Base-by-base conservation (phyloP, 2,113 vertebrate species). In the Thinocorus orbignyianus region DNA sequence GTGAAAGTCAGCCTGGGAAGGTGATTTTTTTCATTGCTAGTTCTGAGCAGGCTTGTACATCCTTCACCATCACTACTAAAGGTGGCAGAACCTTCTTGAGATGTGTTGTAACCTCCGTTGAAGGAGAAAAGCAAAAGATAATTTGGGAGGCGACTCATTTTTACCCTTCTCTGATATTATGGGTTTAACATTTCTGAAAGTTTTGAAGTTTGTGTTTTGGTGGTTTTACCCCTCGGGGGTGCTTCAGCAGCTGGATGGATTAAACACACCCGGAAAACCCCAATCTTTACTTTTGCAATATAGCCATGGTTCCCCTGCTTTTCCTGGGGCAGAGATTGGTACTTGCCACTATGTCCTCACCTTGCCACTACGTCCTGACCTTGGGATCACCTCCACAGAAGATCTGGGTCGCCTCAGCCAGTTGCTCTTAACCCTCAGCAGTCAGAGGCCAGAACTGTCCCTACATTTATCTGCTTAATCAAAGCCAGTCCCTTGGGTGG, bases 61-160 rank as follows among this genome's bases (percentile, higher is more conserved):
- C 46, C 72, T 72, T 77, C 11, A 4, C 54, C 18, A 35, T 25
- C 4, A 0, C 14, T 49, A 9, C n/a, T 49, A 31, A 58, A 44
- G 28, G 26, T 20, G 25, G 30, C 17, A 73, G 41, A 83, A 78
- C 7, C 17, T 35, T 9, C 17, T 51, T 48, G 39, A 91, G 88
- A 24, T n/a, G 11, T 0, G 1, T 7, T 61, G 14, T 65, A 44
- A 65, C 19, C 16, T 61, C 19, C 6, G 0, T 2, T 46, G 64
- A 66, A 58, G 19, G 25, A 65, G 88, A 64, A 70, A 14, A 60
- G 13, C 12, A 65, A 54, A 51, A 18, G 6, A 31, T 30, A 25
- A 61, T 49, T 88, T 49, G 58, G 68, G 64, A 92, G 30, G 23
- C 10, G 49, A 22, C 9, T 14, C 28, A 15, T 22, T 31, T 77